phyloP scores from a whole-genome alignment of 1,140 invertebrate species.

The Argopecten irradians region DNA sequence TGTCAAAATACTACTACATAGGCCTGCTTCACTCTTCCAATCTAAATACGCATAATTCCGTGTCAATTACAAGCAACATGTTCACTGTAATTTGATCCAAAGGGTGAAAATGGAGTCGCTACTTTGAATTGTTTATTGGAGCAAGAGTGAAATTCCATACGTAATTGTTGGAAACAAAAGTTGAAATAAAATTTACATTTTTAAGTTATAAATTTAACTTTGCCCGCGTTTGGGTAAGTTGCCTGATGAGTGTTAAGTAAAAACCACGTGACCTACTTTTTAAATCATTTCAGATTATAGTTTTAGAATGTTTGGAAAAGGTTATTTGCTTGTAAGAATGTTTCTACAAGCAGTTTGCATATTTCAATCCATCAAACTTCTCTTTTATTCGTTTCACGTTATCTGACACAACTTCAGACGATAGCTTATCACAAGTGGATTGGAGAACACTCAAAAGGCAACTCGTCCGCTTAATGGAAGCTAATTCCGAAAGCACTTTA shows the following conservation, averaged over 20 bases:
- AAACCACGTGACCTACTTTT: too few species aligned
- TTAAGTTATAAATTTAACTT: not conserved
- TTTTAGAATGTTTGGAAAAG: too few species aligned
- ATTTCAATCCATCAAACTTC: not conserved
- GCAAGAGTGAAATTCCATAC: conserved; percentile 6
- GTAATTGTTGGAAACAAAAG: not conserved
- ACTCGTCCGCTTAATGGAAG: not conserved
- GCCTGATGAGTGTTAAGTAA: too few species aligned
- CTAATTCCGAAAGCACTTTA: not conserved
- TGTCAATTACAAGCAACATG: not conserved
- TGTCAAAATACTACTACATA: not conserved
- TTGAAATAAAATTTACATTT: not conserved
- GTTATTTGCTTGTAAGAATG: too few species aligned
- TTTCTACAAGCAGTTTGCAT: not conserved
- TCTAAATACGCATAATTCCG: not conserved
- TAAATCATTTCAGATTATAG: too few species aligned
- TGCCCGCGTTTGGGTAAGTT: too few species aligned
- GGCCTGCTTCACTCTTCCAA: not conserved
- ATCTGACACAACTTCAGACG: not conserved
- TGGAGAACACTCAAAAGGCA: not conserved
- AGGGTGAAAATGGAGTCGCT: not conserved
- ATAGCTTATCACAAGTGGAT: not conserved
- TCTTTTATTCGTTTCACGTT: not conserved
- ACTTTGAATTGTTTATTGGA: not conserved
- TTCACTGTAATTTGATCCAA: not conserved